Conservation (phyloP, 1,140 invertebrate genomes). For the Drosophila kurseongensis region DNA sequence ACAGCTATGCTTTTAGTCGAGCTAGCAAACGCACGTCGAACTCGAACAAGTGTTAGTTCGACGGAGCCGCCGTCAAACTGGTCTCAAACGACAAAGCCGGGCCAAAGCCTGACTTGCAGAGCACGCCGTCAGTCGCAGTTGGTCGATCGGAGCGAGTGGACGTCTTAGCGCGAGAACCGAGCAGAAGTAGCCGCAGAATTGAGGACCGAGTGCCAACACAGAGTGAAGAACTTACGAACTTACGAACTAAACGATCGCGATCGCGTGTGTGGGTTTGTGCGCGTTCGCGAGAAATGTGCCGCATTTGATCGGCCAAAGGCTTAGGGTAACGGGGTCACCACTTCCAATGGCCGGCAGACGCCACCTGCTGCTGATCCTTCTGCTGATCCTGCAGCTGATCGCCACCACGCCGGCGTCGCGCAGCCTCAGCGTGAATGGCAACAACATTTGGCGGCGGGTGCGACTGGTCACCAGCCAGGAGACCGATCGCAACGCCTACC, state of each 20-base stretch:
- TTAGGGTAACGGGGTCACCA: constrained; percentile 23
- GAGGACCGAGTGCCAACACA: constrained; percentile 2
- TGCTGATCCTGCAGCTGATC: constrained; percentile 65
- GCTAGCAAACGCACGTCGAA: constrained; percentile 37
- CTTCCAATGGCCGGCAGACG: constrained; percentile 70
- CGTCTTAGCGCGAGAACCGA: constrained; percentile 60
- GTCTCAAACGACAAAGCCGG: constrained; percentile 64
- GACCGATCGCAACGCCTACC: constrained; percentile 65
- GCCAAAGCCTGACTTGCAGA: constrained; percentile 75
- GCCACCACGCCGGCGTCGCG: constrained; percentile 61
- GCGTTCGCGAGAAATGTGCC: constrained; percentile 51
- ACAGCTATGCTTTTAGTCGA: constrained; percentile 12
- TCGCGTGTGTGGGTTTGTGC: constrained; percentile 27
- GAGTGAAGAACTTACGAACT: constrained; percentile 15
- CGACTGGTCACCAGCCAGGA: constrained; percentile 70
- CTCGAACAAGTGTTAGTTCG: constrained; percentile 51
- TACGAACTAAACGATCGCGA: constrained; percentile 17
- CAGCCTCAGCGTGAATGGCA: constrained; percentile 60
- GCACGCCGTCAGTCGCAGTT: constrained; percentile 60
- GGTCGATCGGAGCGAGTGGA: constrained; percentile 65
- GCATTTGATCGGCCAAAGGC: constrained; percentile 46
- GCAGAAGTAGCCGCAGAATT: constrained; percentile 9
- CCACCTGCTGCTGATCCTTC: constrained; percentile 58
- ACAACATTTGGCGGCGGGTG: constrained; percentile 72
- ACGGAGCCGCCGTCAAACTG: constrained; percentile 32